A percentile compares a stretch with the other conserved stretches of the same genome.
Conservation (phyloP, 2,888 invertebrate genomes). For the Sphaeridia pumilis region DNA sequence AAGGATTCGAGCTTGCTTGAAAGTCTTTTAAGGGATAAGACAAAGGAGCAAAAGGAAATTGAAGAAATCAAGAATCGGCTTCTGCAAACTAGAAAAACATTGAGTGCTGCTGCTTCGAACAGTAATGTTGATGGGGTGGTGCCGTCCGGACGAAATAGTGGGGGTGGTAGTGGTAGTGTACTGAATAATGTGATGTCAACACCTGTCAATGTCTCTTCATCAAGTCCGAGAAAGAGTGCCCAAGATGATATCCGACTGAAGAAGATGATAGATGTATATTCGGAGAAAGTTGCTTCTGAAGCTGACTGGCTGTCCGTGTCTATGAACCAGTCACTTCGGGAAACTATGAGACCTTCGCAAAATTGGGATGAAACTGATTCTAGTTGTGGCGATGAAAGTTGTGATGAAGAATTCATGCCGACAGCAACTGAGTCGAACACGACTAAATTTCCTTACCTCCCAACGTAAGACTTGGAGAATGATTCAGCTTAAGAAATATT, state of each 20-base stretch:
- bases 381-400: constrained; percentile 18
- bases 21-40: neutral
- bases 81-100: too few relatives aligned
- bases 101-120: too few relatives aligned
- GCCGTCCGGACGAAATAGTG: too few relatives aligned
- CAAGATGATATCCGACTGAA: neutral
- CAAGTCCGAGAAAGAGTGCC: too few relatives aligned
- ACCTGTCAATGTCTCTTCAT: too few relatives aligned
- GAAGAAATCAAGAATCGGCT: neutral
- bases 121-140: too few relatives aligned
- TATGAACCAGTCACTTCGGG: constrained; percentile 8
- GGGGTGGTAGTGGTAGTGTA: neutral
- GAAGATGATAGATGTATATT: neutral
- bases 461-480: constrained; percentile 4
- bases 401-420: constrained; percentile 12
- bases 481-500: neutral
- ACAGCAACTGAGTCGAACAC: constrained; percentile 5
- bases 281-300: constrained; percentile 9
- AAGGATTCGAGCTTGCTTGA: neutral
- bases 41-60: neutral
- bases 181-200: too few relatives aligned
- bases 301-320: constrained; percentile 10
- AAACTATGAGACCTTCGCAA: constrained; percentile 12
- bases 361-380: constrained; percentile 20
- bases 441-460: constrained; percentile 5